Evolutionary conservation across 2,797 vertebrate genomes (phyloP).

Genomic region (Sphenodon punctatus): DNA sequence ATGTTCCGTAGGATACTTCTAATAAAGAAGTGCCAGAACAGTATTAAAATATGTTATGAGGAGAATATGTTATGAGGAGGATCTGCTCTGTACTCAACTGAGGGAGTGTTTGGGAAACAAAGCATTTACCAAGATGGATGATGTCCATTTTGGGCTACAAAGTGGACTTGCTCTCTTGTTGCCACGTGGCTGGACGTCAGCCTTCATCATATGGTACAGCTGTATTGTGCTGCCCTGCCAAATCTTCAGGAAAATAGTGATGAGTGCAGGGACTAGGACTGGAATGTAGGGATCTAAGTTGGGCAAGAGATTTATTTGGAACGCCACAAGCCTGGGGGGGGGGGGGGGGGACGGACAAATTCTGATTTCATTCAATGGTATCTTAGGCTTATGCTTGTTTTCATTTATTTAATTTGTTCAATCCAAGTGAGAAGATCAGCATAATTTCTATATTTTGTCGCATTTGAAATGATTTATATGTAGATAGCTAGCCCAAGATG

Average conservation of each 20-base stretch:
- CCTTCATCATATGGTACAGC: background rate
- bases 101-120: no score
- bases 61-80: no score
- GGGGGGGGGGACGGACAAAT: no score
- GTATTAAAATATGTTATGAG: no score
- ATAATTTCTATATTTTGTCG: background rate
- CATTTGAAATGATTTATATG: slow-evolving; percentile 5
- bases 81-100: no score
- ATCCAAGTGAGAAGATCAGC: background rate
- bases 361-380: slow-evolving; percentile 1
- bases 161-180: background rate
- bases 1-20: no score
- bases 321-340: background rate
- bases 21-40: no score
- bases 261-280: background rate
- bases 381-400: background rate
- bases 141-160: background rate
- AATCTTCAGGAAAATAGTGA: background rate
- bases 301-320: background rate
- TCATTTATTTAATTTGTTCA: slow-evolving; percentile 7
- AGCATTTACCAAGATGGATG: background rate
- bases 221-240: background rate
- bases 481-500: background rate
- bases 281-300: background rate
- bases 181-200: background rate